phyloP scores from a whole-genome alignment of 2,113 vertebrate genomes.

The Sus scrofa region T2T-Sscrofa CM000817.6:153968001-153968500 shows the following conservation, averaged over 20 bases:
- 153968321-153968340: slow-evolving; percentile 78
- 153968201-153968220: slow-evolving; percentile 90
- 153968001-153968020: neutral
- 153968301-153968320: slow-evolving; percentile 74
- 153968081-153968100: slow-evolving; percentile 90
- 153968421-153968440: slow-evolving; percentile 26
- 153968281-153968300: slow-evolving; percentile 59
- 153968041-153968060: neutral
- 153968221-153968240: slow-evolving; percentile 90
- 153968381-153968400: slow-evolving; percentile 46
- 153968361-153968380: slow-evolving; percentile 14
- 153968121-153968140: slow-evolving; percentile 92
- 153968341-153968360: slow-evolving; percentile 57
- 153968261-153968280: slow-evolving; percentile 70
- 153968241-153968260: slow-evolving; percentile 93
- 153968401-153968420: slow-evolving; percentile 44
- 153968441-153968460: neutral
- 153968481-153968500: neutral
- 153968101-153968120: slow-evolving; percentile 87
- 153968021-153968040: neutral
- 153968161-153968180: slow-evolving; percentile 98
- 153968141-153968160: slow-evolving; percentile 96
- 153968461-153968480: slow-evolving; percentile 47
- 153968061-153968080: slow-evolving; percentile 58
- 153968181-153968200: slow-evolving; percentile 94